phyloP scores from a whole-genome alignment of 2,888 invertebrate species.

The Petrophora chlorosata region DNA sequence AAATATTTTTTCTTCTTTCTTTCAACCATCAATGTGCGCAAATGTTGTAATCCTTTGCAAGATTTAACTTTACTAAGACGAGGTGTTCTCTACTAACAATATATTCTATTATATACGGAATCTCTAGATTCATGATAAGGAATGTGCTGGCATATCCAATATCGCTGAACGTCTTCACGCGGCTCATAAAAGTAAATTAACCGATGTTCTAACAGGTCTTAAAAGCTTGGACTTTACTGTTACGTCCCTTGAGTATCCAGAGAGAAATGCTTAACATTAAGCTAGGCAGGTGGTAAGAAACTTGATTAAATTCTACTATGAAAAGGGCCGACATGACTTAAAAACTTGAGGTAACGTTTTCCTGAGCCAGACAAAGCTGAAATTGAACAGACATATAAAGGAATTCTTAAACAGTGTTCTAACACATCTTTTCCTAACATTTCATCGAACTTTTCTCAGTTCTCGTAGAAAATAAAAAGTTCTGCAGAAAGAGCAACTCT shows the following conservation, averaged over 20 bases:
- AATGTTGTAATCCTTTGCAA: no score
- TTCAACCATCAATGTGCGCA: constrained; percentile 6
- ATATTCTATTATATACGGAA: no score
- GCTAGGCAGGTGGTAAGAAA: no score
- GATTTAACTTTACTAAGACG: no score
- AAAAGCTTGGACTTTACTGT: constrained; percentile 15
- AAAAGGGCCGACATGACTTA: no score
- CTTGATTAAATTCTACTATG: no score
- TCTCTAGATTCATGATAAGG: neutral
- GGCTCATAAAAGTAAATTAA: constrained; percentile 59
- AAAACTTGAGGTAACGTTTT: no score
- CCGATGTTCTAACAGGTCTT: constrained; percentile 32
- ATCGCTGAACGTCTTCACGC: constrained; percentile 46
- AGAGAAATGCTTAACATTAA: neutral
- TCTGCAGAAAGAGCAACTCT: constrained; percentile 26
- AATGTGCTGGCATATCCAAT: constrained; percentile 39
- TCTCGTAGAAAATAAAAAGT: constrained; percentile 26
- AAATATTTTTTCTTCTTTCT: constrained; percentile 2
- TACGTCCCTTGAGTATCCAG: neutral
- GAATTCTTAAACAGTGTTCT: constrained; percentile 9
- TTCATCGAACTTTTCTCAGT: constrained; percentile 26
- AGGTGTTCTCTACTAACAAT: no score
- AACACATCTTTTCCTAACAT: constrained; percentile 25
- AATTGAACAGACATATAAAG: no score
- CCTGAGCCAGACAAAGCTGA: no score